Evolutionary conservation across 1,140 invertebrate genomes (phyloP).

Genomic region (Bombus haemorrhoidalis): DNA sequence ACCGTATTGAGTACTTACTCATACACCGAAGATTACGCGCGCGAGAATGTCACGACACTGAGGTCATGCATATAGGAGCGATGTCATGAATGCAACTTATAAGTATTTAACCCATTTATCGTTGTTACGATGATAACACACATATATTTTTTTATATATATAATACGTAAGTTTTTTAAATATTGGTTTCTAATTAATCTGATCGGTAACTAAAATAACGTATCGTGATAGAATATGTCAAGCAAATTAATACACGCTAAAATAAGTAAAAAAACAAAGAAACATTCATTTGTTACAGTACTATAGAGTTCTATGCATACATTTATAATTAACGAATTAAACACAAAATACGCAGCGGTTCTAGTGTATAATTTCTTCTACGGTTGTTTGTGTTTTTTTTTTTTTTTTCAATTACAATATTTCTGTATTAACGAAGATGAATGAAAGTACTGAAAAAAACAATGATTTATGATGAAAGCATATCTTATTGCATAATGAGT

Average conservation of each 20-base stretch:
- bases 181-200: slow-evolving; percentile 15
- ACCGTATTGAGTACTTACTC: slow-evolving; percentile 44
- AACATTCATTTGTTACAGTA: neutral
- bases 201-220: slow-evolving; percentile 15
- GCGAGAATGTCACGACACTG: slow-evolving; percentile 54
- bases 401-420: neutral
- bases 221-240: neutral
- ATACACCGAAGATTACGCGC: slow-evolving; percentile 45
- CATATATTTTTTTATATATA: neutral
- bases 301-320: neutral
- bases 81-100: slow-evolving; percentile 44
- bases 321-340: slow-evolving; percentile 1
- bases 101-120: slow-evolving; percentile 52
- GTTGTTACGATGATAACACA: slow-evolving; percentile 20
- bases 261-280: neutral
- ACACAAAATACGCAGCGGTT: neutral
- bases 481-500: neutral
- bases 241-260: neutral
- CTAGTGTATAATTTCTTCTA: neutral
- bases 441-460: neutral
- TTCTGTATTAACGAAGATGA: neutral
- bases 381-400: neutral
- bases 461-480: neutral
- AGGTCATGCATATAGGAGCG: slow-evolving; percentile 40
- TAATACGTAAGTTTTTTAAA: slow-evolving; percentile 13